Evolutionary conservation across 2,888 invertebrate species (phyloP).

Genomic region (Epinotia bilunana): DNA sequence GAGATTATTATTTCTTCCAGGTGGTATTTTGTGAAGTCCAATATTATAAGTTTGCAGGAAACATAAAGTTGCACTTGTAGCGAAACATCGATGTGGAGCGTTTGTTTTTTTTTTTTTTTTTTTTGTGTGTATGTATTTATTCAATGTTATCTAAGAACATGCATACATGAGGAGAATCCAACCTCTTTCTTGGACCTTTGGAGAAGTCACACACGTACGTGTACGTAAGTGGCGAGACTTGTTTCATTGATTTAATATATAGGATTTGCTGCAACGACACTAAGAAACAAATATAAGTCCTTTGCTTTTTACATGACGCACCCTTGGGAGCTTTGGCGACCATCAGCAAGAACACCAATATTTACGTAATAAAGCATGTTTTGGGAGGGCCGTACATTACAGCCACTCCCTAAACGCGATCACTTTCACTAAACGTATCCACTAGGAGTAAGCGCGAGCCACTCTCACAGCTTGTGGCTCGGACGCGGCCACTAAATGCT

Average conservation of each 20-base stretch:
- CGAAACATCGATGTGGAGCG: neutral
- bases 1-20: constrained; percentile 25
- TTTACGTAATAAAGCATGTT: too few species aligned
- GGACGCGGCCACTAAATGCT: too few species aligned
- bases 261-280: neutral
- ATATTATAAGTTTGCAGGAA: neutral
- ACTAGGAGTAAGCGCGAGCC: too few species aligned
- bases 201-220: neutral
- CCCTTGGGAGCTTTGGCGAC: too few species aligned
- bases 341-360: too few species aligned
- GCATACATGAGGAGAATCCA: neutral
- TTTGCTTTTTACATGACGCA: too few species aligned
- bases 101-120: too few species aligned
- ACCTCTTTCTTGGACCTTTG: neutral
- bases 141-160: neutral
- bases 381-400: too few species aligned
- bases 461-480: too few species aligned
- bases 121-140: neutral
- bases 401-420: too few species aligned
- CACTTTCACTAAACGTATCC: too few species aligned
- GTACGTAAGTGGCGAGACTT: neutral
- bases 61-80: neutral
- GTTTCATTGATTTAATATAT: neutral
- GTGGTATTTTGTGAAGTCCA: constrained; percentile 20
- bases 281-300: too few species aligned